phyloP scores from a whole-genome alignment of 2,888 invertebrate species.

The Mesochorus sp. region DNA sequence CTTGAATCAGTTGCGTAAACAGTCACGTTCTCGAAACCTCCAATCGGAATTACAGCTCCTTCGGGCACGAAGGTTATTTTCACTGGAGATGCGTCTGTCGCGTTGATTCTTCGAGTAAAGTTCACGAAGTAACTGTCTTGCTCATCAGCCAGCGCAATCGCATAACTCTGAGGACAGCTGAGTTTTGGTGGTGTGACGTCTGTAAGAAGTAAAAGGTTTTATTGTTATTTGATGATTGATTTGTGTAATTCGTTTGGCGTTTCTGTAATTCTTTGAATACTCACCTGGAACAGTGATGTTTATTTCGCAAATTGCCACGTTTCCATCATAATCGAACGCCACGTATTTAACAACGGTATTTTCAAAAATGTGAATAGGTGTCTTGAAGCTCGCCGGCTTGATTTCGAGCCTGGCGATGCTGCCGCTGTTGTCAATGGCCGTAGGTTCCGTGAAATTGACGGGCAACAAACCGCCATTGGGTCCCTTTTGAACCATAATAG shows the following conservation, averaged over 20 bases:
- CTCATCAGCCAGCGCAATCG: conserved; percentile 94
- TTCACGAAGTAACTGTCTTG: conserved; percentile 95
- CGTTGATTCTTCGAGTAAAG: conserved; percentile 93
- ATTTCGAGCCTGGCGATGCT: conserved; percentile 96
- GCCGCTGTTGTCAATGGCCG: conserved; percentile 97
- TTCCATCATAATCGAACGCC: conserved; percentile 98
- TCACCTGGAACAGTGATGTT: conserved; percentile 94
- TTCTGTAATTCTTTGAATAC: no score
- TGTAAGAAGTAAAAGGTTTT: conserved; percentile 66
- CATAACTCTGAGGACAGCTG: conserved; percentile 96
- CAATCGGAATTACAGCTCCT: conserved; percentile 91
- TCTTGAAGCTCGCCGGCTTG: conserved; percentile 94
- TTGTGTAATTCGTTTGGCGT: background rate
- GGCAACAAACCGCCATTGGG: conserved; percentile 94
- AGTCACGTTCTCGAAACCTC: conserved; percentile 95
- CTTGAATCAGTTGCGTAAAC: conserved; percentile 93
- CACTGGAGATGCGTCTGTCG: conserved; percentile 94
- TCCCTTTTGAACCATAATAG: conserved; percentile 94
- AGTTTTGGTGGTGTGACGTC: conserved; percentile 95
- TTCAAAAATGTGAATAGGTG: conserved; percentile 93
- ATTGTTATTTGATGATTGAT: background rate
- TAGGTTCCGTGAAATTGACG: conserved; percentile 96
- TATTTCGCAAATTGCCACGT: conserved; percentile 98
- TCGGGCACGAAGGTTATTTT: conserved; percentile 90
- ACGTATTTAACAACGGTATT: conserved; percentile 97